Percentiles rank a stretch among this genome's conserved stretches.
Conservation (phyloP, 2,113 vertebrate species). For the Melanostigma gelatinosum region DNA sequence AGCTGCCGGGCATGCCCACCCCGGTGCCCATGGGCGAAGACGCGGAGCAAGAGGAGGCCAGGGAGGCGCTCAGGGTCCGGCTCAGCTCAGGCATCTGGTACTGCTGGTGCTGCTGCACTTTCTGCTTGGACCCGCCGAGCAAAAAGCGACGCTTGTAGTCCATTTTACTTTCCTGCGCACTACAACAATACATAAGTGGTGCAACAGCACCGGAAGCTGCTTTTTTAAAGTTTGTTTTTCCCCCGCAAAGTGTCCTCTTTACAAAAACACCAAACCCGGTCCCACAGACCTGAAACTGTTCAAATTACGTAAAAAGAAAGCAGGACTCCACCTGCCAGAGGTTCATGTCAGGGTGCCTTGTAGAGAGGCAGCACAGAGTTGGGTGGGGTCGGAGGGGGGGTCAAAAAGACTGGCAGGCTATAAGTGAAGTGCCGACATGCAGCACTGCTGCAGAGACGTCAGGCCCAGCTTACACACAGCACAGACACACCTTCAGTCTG, state of each 20-base stretch:
- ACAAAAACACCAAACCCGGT: slow-evolving; percentile 67
- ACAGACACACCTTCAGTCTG: slow-evolving; percentile 52
- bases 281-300: slow-evolving; percentile 66
- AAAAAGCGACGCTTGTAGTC: slow-evolving; percentile 99
- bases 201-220: slow-evolving; percentile 71
- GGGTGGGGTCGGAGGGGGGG: slow-evolving; percentile 30
- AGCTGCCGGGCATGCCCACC: slow-evolving; percentile 72
- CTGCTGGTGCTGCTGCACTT: slow-evolving; percentile 98
- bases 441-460: slow-evolving; percentile 85
- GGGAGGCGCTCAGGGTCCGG: slow-evolving; percentile 91
- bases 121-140: slow-evolving; percentile 99
- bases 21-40: slow-evolving; percentile 84
- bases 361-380: slow-evolving; percentile 68
- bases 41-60: slow-evolving; percentile 86
- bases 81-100: slow-evolving; percentile 96
- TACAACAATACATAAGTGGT: slow-evolving; percentile 98
- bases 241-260: slow-evolving; percentile 47
- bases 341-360: slow-evolving; percentile 89
- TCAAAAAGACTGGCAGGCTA: slow-evolving; percentile 74
- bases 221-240: slow-evolving; percentile 45
- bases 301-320: slow-evolving; percentile 86
- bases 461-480: slow-evolving; percentile 38
- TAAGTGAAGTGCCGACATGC: slow-evolving; percentile 77
- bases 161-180: slow-evolving; percentile 99
- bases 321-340: slow-evolving; percentile 86